A percentile compares a stretch with the other conserved stretches of the same genome.
These are phyloP conservation scores for Mus spretus DNA, from an alignment of 2,797 vertebrate genomes.

Conservation along the genomic window DNA sequence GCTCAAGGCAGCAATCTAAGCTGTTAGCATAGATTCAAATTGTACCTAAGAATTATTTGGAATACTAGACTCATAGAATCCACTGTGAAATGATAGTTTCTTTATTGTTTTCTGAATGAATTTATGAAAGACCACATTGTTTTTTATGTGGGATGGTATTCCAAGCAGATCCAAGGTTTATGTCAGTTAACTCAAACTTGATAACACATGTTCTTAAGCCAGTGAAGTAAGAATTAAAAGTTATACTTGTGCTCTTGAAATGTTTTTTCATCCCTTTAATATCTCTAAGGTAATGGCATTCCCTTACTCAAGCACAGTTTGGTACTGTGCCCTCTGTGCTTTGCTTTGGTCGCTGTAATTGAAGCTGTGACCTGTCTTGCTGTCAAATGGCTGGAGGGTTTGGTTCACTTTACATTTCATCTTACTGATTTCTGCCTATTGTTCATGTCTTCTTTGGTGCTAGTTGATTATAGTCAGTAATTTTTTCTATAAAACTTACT, in stretches of 20 bases:
- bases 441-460: background rate
- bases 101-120: background rate
- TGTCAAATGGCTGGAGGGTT: background rate
- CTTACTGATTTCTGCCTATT: background rate
- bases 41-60: too few species aligned
- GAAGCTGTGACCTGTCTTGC: background rate
- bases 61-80: background rate
- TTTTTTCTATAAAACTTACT: constrained; percentile 5
- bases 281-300: background rate
- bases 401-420: background rate
- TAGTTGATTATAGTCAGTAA: background rate
- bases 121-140: background rate
- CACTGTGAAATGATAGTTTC: background rate
- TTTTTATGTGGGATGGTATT: background rate
- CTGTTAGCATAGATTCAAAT: background rate
- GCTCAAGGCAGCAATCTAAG: background rate
- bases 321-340: background rate
- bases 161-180: background rate
- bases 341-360: background rate
- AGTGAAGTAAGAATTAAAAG: background rate
- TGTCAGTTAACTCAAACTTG: background rate
- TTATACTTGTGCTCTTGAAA: background rate
- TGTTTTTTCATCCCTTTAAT: background rate
- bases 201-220: background rate
- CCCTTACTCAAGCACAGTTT: background rate